Conservation (phyloP, 1,140 invertebrate species). For the Planococcus citri region DNA sequence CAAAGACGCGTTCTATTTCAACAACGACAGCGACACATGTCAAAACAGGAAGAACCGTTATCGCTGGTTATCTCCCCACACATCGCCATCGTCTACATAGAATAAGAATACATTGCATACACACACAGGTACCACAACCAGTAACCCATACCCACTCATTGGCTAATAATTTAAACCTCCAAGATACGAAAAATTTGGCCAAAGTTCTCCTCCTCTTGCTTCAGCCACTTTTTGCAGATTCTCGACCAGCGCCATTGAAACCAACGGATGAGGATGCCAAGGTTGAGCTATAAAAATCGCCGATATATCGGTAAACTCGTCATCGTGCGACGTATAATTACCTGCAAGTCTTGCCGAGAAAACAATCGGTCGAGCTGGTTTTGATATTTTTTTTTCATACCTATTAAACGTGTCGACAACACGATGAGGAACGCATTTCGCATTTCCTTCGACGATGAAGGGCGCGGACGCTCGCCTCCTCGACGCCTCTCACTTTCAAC, state of each 20-base stretch:
- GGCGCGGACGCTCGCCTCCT: no score
- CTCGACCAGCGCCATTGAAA: no score
- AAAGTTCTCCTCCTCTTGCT: no score
- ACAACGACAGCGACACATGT: not conserved
- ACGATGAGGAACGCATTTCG: no score
- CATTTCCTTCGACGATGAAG: not conserved
- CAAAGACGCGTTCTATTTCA: not conserved
- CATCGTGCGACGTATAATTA: not conserved
- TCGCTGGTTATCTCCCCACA: not conserved
- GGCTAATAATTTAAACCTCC: no score
- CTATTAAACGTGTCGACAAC: no score
- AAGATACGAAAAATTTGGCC: no score
- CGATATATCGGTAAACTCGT: constrained; percentile 6
- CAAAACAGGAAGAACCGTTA: not conserved
- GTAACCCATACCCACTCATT: no score
- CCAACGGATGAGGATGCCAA: not conserved
- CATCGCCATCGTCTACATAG: not conserved
- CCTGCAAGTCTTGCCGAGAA: not conserved
- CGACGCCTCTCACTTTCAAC: constrained; percentile 5
- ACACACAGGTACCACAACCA: no score
- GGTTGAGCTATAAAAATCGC: not conserved
- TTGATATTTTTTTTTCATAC: no score
- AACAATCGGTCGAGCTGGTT: not conserved
- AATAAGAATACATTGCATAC: no score
- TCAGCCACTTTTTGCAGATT: no score